Evolutionary conservation across 2,888 invertebrate genomes (phyloP).

Genomic region (Nemurella pictetii): DNA sequence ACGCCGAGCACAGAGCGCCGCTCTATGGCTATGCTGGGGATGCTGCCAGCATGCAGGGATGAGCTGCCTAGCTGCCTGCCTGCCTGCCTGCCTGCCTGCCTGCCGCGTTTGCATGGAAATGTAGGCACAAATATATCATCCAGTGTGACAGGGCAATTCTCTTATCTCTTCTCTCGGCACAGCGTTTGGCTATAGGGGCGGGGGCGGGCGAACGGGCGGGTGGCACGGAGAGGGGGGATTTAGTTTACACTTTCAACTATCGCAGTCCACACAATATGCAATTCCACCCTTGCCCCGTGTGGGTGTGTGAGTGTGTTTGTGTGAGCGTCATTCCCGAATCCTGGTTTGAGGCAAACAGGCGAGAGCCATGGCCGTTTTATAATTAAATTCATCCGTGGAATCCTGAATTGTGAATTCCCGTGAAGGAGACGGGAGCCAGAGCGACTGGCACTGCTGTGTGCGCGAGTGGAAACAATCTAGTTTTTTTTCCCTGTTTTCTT

Average conservation of each 20-base stretch:
- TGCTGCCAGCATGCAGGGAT: not conserved
- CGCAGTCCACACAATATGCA: slow-evolving; percentile 29
- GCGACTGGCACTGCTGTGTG: not conserved
- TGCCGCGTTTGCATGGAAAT: slow-evolving; percentile 68
- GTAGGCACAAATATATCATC: slow-evolving; percentile 88
- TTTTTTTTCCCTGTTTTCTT: not conserved
- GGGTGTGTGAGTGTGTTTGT: not conserved
- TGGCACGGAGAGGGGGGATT: slow-evolving; percentile 33
- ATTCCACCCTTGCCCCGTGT: slow-evolving; percentile 28
- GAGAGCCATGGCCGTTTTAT: slow-evolving; percentile 18
- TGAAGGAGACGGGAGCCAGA: not conserved
- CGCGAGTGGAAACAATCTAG: slow-evolving; percentile 1
- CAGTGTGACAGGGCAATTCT: slow-evolving; percentile 48
- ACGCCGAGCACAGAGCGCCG: not conserved
- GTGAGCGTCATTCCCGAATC: not conserved
- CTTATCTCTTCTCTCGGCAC: slow-evolving; percentile 39
- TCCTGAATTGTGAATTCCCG: not conserved
- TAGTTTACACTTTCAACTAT: slow-evolving; percentile 36
- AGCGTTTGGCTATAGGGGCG: not conserved
- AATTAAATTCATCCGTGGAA: slow-evolving; percentile 16
- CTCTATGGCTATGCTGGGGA: not conserved
- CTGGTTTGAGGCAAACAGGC: not conserved
- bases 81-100: too few species aligned
- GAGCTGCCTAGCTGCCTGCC: too few species aligned
- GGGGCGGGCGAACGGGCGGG: slow-evolving; percentile 8